Evolutionary conservation across 2,888 invertebrate genomes (phyloP).

Genomic region (Cenopis cana): DNA sequence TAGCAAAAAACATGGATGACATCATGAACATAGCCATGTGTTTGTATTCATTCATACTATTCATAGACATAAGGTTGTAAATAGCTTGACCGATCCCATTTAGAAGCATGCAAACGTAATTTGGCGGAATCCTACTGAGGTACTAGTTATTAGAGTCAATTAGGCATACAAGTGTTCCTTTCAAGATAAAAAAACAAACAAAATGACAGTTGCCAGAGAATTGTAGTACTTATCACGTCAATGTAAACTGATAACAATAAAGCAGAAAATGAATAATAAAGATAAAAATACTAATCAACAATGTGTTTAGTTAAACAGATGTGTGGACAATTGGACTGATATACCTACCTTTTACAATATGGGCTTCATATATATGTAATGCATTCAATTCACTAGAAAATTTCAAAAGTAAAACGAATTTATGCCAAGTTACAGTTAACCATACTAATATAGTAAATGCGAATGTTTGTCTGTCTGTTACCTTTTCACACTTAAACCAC

Average conservation of each 20-base stretch:
- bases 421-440: not conserved
- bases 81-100: conserved; percentile 26
- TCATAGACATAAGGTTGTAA: conserved; percentile 37
- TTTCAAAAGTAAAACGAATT: not conserved
- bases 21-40: conserved; percentile 27
- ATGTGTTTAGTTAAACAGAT: conserved; percentile 37
- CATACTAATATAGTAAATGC: too few relatives aligned
- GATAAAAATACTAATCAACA: conserved; percentile 49
- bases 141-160: conserved; percentile 79
- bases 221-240: conserved; percentile 18
- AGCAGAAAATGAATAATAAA: conserved; percentile 48
- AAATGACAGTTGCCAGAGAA: conserved; percentile 54
- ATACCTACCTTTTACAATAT: not conserved
- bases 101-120: conserved; percentile 23
- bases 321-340: conserved; percentile 15
- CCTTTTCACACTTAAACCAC: too few relatives aligned
- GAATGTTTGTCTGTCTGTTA: too few relatives aligned
- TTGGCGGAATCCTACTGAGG: conserved; percentile 47
- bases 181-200: conserved; percentile 62
- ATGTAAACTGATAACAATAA: conserved; percentile 54
- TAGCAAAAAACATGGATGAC: conserved; percentile 38
- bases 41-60: conserved; percentile 17
- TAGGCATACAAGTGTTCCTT: conserved; percentile 63
- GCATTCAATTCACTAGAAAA: too few relatives aligned
- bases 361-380: too few relatives aligned